phyloP scores from a whole-genome alignment of 1,140 invertebrate genomes.

The Battus philenor region DNA sequence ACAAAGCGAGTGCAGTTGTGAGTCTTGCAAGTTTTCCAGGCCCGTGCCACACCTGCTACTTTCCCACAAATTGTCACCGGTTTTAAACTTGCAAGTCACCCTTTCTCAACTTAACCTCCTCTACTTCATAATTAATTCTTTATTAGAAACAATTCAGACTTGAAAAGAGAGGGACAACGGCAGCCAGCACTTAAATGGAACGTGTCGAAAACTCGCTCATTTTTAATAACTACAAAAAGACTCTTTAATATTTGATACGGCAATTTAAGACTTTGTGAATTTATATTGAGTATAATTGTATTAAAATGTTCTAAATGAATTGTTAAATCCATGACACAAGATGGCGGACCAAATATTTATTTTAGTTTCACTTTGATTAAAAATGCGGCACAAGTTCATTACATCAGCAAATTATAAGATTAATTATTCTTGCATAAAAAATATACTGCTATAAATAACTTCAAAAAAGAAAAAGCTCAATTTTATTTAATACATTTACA shows the following conservation, averaged over 20 bases:
- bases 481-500: too few relatives aligned
- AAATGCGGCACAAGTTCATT: too few relatives aligned
- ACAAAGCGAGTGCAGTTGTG: constrained; percentile 59
- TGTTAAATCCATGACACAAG: too few relatives aligned
- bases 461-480: too few relatives aligned
- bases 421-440: too few relatives aligned
- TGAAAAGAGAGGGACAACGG: constrained; percentile 58
- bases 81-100: constrained; percentile 57
- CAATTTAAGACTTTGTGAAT: constrained; percentile 48
- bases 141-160: constrained; percentile 66
- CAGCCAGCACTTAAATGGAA: constrained; percentile 66
- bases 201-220: constrained; percentile 64
- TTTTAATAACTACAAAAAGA: constrained; percentile 69
- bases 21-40: constrained; percentile 48
- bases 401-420: too few relatives aligned
- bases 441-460: too few relatives aligned
- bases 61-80: constrained; percentile 71
- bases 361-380: too few relatives aligned
- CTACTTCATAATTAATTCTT: constrained; percentile 75
- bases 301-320: too few relatives aligned
- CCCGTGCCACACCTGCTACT: constrained; percentile 60
- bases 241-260: constrained; percentile 65
- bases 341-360: too few relatives aligned
- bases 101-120: constrained; percentile 55
- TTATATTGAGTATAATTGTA: constrained; percentile 22